Evolutionary conservation across 2,113 vertebrate species (phyloP).

Genomic region (Alectura lathami): DNA sequence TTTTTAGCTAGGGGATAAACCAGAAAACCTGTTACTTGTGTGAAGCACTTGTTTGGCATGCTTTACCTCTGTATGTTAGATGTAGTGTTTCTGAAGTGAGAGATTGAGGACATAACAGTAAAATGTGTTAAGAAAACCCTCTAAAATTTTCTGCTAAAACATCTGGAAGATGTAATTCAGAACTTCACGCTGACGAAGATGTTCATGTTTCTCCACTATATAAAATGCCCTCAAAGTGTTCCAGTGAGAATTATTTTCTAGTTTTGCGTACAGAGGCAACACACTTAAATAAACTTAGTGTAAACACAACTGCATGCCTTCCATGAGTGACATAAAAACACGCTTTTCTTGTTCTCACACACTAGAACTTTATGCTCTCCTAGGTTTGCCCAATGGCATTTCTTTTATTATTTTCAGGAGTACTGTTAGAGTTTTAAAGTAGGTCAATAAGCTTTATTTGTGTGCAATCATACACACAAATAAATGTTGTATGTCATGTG

Average conservation of each 20-base stretch:
- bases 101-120: background rate
- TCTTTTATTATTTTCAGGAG: background rate
- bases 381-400: background rate
- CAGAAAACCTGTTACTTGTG: background rate
- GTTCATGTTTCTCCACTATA: background rate
- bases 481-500: fast-evolving
- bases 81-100: background rate
- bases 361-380: background rate
- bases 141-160: background rate
- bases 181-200: background rate
- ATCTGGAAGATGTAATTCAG: background rate
- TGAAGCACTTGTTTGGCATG: background rate
- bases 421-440: background rate
- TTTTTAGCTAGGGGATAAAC: background rate
- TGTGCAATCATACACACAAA: background rate
- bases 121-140: background rate
- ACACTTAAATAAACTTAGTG: background rate
- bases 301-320: background rate
- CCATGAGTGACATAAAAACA: background rate
- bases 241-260: background rate
- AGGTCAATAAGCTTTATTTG: background rate
- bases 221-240: background rate
- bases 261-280: background rate
- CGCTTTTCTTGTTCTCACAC: background rate
- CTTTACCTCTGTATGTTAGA: background rate